Conservation (phyloP, 1,140 invertebrate species). For the Ephestia elutella region DNA sequence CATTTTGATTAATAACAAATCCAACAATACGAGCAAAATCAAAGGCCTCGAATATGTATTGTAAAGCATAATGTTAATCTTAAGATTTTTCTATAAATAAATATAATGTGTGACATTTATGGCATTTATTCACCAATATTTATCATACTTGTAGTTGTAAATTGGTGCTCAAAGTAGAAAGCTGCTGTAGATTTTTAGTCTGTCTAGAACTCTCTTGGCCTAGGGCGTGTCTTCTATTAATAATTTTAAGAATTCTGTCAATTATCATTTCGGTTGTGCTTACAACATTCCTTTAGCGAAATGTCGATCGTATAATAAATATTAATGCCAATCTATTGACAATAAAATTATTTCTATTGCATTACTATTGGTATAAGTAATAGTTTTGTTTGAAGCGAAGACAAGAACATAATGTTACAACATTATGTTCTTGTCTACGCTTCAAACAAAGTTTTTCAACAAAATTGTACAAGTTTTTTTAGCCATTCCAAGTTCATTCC, state of each 20-base stretch:
- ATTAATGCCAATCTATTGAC: not conserved
- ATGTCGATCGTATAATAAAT: not conserved
- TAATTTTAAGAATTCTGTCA: conserved; percentile 1
- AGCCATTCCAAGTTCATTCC: not conserved
- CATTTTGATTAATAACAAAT: no score
- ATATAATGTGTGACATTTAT: not conserved
- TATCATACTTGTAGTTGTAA: not conserved
- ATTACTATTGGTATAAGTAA: not conserved
- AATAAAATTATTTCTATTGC: not conserved
- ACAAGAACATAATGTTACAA: not conserved
- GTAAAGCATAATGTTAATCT: no score
- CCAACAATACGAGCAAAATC: no score
- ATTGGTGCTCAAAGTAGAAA: not conserved
- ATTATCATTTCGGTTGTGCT: not conserved
- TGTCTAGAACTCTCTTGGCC: not conserved
- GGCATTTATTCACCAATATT: not conserved
- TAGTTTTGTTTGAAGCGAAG: not conserved
- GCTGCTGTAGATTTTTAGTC: not conserved
- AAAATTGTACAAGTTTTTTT: no score
- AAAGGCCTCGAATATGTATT: no score
- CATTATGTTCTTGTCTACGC: no score
- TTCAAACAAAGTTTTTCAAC: no score
- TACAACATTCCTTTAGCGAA: not conserved
- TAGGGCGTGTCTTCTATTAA: not conserved
- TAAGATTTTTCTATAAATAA: not conserved